Percentiles rank a stretch among this genome's conserved stretches.
Evolutionary conservation across 2,888 invertebrate species (phyloP).

Genomic region (Drosophila affinis): DNA sequence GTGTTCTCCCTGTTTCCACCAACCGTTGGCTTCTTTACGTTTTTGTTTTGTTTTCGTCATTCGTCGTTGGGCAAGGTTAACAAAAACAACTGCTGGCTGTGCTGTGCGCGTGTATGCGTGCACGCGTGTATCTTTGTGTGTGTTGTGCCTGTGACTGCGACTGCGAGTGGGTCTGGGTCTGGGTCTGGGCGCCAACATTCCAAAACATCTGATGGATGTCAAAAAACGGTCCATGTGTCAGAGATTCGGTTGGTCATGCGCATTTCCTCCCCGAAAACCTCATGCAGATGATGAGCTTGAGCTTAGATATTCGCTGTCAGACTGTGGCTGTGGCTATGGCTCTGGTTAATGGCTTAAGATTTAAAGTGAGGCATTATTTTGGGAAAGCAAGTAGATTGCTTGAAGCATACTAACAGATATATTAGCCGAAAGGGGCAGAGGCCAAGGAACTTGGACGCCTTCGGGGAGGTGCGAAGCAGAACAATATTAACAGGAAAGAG

Average conservation of each 20-base stretch:
- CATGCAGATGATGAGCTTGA: not conserved
- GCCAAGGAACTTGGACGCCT: too few relatives aligned
- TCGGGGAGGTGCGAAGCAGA: too few relatives aligned
- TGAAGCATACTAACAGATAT: too few relatives aligned
- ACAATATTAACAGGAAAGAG: too few relatives aligned
- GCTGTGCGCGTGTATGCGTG: constrained; percentile 1
- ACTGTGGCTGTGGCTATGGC: not conserved
- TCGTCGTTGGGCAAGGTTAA: constrained; percentile 67
- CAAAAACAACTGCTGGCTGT: constrained; percentile 52
- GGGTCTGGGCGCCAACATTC: constrained; percentile 61
- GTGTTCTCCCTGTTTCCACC: constrained; percentile 23
- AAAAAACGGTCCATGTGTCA: constrained; percentile 48
- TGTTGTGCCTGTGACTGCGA: constrained; percentile 6
- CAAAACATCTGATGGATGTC: constrained; percentile 78
- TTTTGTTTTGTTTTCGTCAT: constrained; percentile 74
- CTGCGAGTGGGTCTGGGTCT: constrained; percentile 9
- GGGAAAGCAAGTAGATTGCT: not conserved
- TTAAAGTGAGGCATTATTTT: not conserved
- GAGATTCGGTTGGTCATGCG: constrained; percentile 58
- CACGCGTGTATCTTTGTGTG: constrained; percentile 4
- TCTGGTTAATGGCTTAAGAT: too few relatives aligned
- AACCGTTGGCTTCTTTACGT: constrained; percentile 44
- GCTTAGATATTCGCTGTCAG: not conserved
- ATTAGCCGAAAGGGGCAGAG: too few relatives aligned
- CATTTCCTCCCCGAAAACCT: constrained; percentile 22